A percentile compares a stretch with the other conserved stretches of the same genome.
phyloP scores from a whole-genome alignment of 1,140 invertebrate genomes.

The Mya arenaria region DNA sequence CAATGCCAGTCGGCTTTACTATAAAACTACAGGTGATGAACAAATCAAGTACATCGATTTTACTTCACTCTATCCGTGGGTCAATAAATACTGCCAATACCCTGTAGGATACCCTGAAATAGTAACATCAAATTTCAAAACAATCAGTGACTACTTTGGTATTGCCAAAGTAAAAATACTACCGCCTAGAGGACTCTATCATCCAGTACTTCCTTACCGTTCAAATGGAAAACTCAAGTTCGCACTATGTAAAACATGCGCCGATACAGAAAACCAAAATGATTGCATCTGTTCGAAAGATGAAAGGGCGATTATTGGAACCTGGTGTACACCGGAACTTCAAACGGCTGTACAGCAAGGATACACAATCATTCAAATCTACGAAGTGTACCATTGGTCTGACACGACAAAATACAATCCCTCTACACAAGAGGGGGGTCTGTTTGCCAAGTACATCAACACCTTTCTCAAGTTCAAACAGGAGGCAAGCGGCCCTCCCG shows the following conservation, averaged over 20 bases:
- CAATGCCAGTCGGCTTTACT: too few species aligned
- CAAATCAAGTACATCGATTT: constrained; percentile 72
- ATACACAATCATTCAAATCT: constrained; percentile 75
- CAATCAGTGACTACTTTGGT: constrained; percentile 56
- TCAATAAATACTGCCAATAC: constrained; percentile 56
- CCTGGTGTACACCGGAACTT: constrained; percentile 78
- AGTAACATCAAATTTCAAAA: constrained; percentile 62
- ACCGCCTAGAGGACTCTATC: too few species aligned
- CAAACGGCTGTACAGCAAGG: constrained; percentile 72
- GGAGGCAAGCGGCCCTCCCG: too few species aligned
- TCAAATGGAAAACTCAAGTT: constrained; percentile 29
- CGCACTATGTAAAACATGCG: constrained; percentile 6
- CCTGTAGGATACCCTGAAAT: constrained; percentile 78
- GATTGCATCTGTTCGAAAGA: neutral
- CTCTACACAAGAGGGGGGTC: neutral
- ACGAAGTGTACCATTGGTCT: constrained; percentile 74
- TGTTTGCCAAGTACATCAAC: too few species aligned
- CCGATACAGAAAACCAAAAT: constrained; percentile 18
- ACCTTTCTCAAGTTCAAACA: too few species aligned
- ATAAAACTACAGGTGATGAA: constrained; percentile 64
- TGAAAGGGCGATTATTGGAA: constrained; percentile 74
- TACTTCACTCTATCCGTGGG: constrained; percentile 72
- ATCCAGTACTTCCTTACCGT: constrained; percentile 5
- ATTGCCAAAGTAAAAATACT: constrained; percentile 63
- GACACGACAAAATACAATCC: constrained; percentile 59